Evolutionary conservation across 37 sponge, comb jelly and placozoan genomes (phyloP), one percentile per base, ranked within the genome.

Genomic region (Sycon ciliatum): DNA sequence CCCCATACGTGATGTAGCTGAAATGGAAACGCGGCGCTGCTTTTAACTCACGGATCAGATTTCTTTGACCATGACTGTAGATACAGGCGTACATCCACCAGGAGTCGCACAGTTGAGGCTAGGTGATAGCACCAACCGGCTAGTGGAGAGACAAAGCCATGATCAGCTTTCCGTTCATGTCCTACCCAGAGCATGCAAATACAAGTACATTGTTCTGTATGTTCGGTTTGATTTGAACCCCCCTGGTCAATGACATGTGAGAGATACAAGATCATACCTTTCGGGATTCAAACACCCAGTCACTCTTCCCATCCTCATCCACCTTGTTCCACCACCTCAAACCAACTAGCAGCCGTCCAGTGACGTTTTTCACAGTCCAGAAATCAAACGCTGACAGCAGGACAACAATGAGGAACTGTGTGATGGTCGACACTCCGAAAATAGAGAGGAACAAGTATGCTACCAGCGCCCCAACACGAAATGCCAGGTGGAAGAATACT

Each of bases 261-360:
- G 26, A 58, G n/a, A 6, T 27, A 22, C 23, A 60, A n/a, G n/a
- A n/a, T n/a, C 69, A 57, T 34, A 85, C 91, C 78, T 91, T 83
- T 71, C 78, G 80, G 16, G 88, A 76, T 36, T 95, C 96, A 83
- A 87, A 95, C 46, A 87, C 54, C 96, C 96, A 95, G 11, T 66
- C 73, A 34, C 88, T 87, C 3, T 81, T 74, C 5, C 96, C 96
- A 70, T 95, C 89, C 39, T 90, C 96, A 36, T 95, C 88, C 2
- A 95, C 83, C 70, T 90, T 87, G 57, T 95, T 95, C 96, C 96
- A 95, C 96, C 96, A 95, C 57, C 96, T 56, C n/a, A 95, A 77
- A 1, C 96, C 91, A 3, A 87, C 96, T 58, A 95, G 42, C 18
- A 95, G 46, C 24, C 96, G 34, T 24, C 96, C 96, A 29, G 91